Conservation (phyloP, 2,888 invertebrate species). For the Tetragonisca angustula region DNA sequence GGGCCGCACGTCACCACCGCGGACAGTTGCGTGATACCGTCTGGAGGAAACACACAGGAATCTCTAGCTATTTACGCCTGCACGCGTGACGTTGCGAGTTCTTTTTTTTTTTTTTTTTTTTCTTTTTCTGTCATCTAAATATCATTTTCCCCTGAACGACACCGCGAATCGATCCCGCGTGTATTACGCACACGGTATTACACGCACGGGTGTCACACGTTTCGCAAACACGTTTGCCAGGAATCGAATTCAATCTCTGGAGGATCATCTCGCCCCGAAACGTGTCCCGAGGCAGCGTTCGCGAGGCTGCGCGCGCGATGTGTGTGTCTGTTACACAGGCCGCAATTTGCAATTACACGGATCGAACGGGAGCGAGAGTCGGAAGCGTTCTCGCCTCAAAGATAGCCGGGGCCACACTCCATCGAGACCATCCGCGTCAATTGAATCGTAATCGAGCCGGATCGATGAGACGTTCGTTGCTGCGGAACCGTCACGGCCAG, state of each 20-base stretch:
- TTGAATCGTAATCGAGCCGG: conserved; percentile 25
- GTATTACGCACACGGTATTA: too few relatives aligned
- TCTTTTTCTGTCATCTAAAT: too few relatives aligned
- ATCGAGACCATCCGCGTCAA: conserved; percentile 3
- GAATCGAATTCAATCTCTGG: not conserved
- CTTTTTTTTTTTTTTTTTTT: too few relatives aligned
- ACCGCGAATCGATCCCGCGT: too few relatives aligned
- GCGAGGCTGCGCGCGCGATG: not conserved
- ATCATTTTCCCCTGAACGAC: too few relatives aligned
- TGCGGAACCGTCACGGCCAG: conserved; percentile 30
- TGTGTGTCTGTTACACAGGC: not conserved
- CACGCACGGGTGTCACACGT: not conserved
- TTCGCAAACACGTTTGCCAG: not conserved
- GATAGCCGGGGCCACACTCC: not conserved
- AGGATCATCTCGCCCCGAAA: not conserved
- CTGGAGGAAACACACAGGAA: conserved; percentile 76
- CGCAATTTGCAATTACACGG: not conserved
- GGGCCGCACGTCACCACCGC: conserved; percentile 94
- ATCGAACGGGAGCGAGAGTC: not conserved
- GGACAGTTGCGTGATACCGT: conserved; percentile 90
- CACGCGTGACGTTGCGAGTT: too few relatives aligned
- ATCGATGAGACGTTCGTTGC: conserved; percentile 15
- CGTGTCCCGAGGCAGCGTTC: not conserved
- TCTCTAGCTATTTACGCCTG: not conserved
- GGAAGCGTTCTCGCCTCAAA: not conserved